Evolutionary conservation across 2,113 vertebrate genomes (phyloP).

Genomic region (Lepidothrix coronata): DNA sequence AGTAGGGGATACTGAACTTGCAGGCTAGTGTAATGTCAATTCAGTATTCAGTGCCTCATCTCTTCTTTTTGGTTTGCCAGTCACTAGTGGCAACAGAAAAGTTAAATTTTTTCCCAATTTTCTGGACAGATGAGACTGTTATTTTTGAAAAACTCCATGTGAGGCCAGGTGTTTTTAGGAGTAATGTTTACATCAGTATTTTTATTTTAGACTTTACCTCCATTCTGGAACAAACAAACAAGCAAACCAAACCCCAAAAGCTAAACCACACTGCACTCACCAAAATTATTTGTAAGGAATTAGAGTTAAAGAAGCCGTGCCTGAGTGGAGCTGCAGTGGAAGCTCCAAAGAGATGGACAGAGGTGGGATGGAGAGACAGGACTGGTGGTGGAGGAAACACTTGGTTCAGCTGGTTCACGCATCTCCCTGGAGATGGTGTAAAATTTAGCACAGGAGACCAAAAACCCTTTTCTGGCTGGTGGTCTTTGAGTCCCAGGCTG

Average conservation of each 20-base stretch:
- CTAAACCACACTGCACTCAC: background rate
- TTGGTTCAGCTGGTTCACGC: background rate
- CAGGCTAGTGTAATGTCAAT: background rate
- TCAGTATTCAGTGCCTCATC: background rate
- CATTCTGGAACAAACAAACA: background rate
- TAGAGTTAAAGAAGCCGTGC: background rate
- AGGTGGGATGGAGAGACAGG: fast-evolving
- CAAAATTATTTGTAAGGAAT: background rate
- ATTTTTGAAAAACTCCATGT: background rate
- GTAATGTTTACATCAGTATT: background rate
- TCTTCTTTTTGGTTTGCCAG: background rate
- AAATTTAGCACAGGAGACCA: background rate
- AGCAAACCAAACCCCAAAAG: background rate
- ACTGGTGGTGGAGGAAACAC: background rate
- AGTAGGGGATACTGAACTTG: background rate
- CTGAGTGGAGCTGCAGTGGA: background rate
- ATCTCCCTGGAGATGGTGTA: background rate
- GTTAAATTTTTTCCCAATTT: background rate
- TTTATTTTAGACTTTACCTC: background rate
- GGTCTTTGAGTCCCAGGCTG: background rate
- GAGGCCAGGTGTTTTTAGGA: background rate
- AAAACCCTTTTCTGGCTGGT: background rate
- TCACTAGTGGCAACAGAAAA: background rate
- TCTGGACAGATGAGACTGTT: background rate
- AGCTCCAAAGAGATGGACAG: background rate